Conservation (phyloP, 30 jellyfish, hydroid and myxozoan species). For the Cassiopea xamachana region DNA sequence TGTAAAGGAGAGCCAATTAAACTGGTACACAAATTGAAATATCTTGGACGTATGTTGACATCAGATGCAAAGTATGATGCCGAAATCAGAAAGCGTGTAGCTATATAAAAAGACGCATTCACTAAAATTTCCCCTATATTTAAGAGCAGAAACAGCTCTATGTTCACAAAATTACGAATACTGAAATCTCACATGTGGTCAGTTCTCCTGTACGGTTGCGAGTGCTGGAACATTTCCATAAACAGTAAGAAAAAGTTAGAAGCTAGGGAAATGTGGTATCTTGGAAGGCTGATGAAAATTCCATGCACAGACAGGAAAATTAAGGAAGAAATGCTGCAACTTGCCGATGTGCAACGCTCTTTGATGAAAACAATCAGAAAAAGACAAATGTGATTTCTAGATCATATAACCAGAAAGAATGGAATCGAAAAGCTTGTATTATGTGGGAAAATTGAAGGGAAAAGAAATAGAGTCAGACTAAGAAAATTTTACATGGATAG, state of each 20-base stretch:
- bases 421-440: too few relatives aligned
- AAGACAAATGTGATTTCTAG: too few relatives aligned
- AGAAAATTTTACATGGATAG: too few relatives aligned
- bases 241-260: not conserved
- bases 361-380: too few relatives aligned
- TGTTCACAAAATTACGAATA: not conserved
- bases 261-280: constrained; percentile 1
- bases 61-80: not conserved
- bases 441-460: too few relatives aligned
- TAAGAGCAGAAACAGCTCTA: not conserved
- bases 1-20: not conserved
- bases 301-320: too few relatives aligned
- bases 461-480: too few relatives aligned
- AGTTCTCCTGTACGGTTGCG: not conserved
- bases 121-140: not conserved
- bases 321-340: too few relatives aligned
- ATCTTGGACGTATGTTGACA: not conserved
- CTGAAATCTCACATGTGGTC: constrained; percentile 4
- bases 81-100: not conserved
- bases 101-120: not conserved
- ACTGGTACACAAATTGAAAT: not conserved
- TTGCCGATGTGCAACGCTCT: too few relatives aligned
- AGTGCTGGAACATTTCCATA: not conserved
- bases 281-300: not conserved
- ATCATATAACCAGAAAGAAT: too few relatives aligned